Evolutionary conservation across 2,888 invertebrate species (phyloP), one percentile per base, ranked within the genome.

Genomic region (Euplexia lucipara): DNA sequence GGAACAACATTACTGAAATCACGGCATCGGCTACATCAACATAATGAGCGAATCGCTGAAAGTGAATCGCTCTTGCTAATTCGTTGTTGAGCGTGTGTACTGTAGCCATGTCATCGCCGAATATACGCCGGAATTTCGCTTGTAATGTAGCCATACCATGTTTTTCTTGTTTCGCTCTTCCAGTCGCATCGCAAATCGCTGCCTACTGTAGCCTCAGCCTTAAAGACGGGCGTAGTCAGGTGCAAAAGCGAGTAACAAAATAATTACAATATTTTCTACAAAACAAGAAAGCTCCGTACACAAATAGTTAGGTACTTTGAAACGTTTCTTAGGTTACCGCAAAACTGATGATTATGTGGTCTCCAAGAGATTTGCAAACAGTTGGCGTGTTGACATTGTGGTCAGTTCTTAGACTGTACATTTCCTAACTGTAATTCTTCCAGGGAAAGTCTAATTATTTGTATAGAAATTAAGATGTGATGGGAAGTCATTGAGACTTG

Each of bases 341-440:
- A 78, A 63, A 73, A 62, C 62, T 73, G 56, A 69, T 78, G 63
- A 81, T 83, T 82, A 78, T 81, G 87, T 74, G 87, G 87, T 84
- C 56, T 56, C 35, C 44, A 54, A 66, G 74, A 69, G 78, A 80
- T 83, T 77, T 58, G 62, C 78, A 78, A 86, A 85, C 82, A 66
- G 51, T 52, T 64, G 44, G 57, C 48, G 57, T 82, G 84, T 86
- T 86, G 86, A 83, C 84, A 84, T 83, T 86, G 85, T 70, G 86
- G 86, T 82, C 22, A 53, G 16, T 14, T 52, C 44, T 2, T n/a
- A 68, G 41, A 65, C 52, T 60, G 66, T 48, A 52, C 54, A 57
- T 74, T 85, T 84, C 78, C 83, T 79, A 57, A 37, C 71, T 47
- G 16, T 67, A 41, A 52, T 72, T 62, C 67, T 44, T 20, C n/a